Evolutionary conservation across 2,888 invertebrate genomes (phyloP).

Genomic region (Diaphora mendica): DNA sequence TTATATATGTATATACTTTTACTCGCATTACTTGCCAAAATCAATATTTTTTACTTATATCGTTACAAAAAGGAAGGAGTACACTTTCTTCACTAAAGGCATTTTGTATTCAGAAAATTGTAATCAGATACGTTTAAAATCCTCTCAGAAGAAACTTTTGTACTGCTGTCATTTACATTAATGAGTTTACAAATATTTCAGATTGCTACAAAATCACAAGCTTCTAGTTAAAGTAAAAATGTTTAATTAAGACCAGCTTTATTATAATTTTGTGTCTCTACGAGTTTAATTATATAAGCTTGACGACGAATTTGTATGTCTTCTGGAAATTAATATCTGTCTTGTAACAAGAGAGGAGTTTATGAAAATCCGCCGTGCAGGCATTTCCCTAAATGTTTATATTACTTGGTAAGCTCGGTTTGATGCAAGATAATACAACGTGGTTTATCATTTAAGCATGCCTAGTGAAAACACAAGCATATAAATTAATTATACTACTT

Average conservation of each 20-base stretch:
- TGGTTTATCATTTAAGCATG: background rate
- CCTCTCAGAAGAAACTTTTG: background rate
- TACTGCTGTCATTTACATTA: background rate
- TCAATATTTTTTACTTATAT: no score
- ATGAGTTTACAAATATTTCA: background rate
- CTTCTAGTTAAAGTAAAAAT: background rate
- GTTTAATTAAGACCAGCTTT: background rate
- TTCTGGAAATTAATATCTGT: conserved; percentile 30
- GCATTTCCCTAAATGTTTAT: conserved; percentile 1
- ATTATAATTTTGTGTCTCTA: conserved; percentile 17
- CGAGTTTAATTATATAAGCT: conserved; percentile 34
- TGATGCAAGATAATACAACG: background rate
- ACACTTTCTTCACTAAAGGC: background rate
- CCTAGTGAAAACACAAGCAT: background rate
- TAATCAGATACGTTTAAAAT: background rate
- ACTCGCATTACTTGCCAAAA: no score
- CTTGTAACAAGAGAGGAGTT: conserved; percentile 22
- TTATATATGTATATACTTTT: no score
- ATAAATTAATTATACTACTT: no score
- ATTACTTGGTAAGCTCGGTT: background rate
- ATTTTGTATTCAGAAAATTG: background rate
- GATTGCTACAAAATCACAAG: background rate
- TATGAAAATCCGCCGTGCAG: conserved; percentile 16
- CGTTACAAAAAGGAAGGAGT: no score
- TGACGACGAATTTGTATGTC: conserved; percentile 14